A percentile compares a stretch with the other conserved stretches of the same genome.
These are phyloP conservation scores for Pycnomerus fuliginosus DNA, from an alignment of 2,888 invertebrate species.

Conservation along the genomic window DNA sequence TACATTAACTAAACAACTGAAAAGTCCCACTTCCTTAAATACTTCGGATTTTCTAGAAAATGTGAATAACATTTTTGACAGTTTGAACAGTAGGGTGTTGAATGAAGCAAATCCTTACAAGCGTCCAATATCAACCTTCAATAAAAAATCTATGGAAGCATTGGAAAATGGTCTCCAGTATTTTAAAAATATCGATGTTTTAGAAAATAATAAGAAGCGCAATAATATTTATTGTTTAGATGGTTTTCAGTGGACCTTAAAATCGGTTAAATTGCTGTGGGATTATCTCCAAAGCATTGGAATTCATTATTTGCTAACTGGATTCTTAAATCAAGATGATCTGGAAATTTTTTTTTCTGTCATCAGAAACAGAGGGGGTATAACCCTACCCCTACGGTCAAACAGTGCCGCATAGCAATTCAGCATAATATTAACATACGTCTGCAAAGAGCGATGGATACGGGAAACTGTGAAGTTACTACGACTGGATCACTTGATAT, in stretches of 20 bases:
- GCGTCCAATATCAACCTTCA: constrained; percentile 15
- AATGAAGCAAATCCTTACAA: constrained; percentile 14
- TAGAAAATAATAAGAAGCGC: constrained; percentile 9
- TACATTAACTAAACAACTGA: constrained; percentile 11
- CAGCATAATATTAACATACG: constrained; percentile 16
- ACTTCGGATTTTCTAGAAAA: constrained; percentile 23
- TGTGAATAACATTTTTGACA: constrained; percentile 24
- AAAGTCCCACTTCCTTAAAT: constrained; percentile 12
- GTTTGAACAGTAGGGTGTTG: constrained; percentile 16
- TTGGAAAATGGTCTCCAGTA: constrained; percentile 5
- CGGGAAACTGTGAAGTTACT: constrained; percentile 7
- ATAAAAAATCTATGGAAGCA: constrained; percentile 1
- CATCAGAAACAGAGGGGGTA: constrained; percentile 23
- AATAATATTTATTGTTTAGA: constrained; percentile 9
- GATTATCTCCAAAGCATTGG: neutral
- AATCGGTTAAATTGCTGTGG: constrained; percentile 2
- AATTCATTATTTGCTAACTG: constrained; percentile 2
- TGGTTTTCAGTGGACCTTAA: constrained; percentile 2
- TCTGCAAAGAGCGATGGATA: constrained; percentile 8
- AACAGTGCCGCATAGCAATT: constrained; percentile 9
- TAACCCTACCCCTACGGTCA: constrained; percentile 10
- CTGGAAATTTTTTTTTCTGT: constrained; percentile 28
- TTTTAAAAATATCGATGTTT: constrained; percentile 9
- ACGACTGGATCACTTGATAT: constrained; percentile 4
- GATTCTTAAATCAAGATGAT: constrained; percentile 26